Evolutionary conservation across 2,888 invertebrate species (phyloP).

Genomic region (Tromatobia lineatoria): DNA sequence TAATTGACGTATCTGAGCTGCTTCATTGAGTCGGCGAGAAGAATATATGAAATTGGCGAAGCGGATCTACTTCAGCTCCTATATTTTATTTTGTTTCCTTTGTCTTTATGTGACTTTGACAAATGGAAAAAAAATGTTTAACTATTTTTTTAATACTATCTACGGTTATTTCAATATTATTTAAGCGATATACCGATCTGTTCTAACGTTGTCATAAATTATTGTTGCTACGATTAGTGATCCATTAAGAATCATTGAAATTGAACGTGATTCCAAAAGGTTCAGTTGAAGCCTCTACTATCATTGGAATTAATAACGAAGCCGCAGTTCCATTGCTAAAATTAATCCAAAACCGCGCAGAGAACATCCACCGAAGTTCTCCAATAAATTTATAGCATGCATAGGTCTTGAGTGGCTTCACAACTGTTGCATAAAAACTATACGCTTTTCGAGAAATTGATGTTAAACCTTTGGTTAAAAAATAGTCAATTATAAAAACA

Average conservation of each 20-base stretch:
- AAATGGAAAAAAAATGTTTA: background rate
- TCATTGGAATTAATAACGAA: conserved; percentile 4
- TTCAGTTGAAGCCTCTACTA: background rate
- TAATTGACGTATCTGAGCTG: no score
- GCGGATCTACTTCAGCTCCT: background rate
- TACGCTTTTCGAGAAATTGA: background rate
- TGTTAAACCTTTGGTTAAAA: background rate
- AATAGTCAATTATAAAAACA: background rate
- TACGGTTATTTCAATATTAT: background rate
- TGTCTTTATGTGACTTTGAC: conserved; percentile 6
- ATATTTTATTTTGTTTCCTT: conserved; percentile 9
- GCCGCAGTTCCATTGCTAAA: background rate
- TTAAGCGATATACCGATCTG: background rate
- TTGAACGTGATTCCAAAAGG: background rate
- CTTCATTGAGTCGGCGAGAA: conserved; percentile 21
- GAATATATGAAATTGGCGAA: conserved; percentile 18
- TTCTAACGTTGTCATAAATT: background rate
- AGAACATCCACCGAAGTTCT: background rate
- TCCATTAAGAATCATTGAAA: background rate
- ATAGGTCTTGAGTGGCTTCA: background rate
- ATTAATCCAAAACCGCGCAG: background rate
- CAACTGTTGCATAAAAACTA: background rate
- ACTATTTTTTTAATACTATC: background rate
- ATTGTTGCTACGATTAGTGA: background rate
- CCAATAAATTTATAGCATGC: background rate